Base-by-base conservation (phyloP, 1,140 invertebrate genomes). In the Cyphomyrmex costatus region DNA sequence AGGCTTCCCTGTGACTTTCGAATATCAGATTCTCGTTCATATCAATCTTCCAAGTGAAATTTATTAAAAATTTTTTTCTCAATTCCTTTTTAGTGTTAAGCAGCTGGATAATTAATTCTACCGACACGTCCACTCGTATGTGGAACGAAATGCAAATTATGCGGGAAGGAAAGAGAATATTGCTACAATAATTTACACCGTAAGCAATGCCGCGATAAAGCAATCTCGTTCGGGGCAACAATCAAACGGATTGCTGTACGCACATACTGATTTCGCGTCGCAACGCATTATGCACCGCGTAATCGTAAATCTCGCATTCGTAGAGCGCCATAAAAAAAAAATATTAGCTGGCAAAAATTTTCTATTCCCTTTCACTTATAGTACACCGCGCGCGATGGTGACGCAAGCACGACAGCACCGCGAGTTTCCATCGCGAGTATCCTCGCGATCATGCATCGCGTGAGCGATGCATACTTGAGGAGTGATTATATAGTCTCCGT, bases 361-460 rank as follows among this genome's bases (percentile, higher is more conserved):
- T 85, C 89, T 80, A 90, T 78, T 90, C 88, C 89, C 89, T 90
- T 90, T 90, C 89, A 90, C 89, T 90, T 42, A 24, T 46, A 21
- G 70, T 61, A 12, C 27, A 30, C 42, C 36, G 60, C 76, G 61
- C 60, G 51, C 14, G 56, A 73, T 61, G 78, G 84, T 90, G 82
- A 88, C 82, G 88, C 88, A 90, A 89, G 46, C 19, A 27, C 60
- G 85, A 77, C 88, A 88, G 84, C 61, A 87, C 68, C 74, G 56
- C 53, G 78, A 33, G 61, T 88, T 78, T 79, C 86, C 80, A 86
- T 88, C 84, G 87, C 58, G 82, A n/a, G n/a, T 82, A 83, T 78
- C 70, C 71, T 83, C 88, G 84, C 82, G 42, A 71, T 80, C 77
- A 60, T 58, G 71, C 73, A 77, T 82, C 88, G 61, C 36, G 80